Percentiles rank a stretch among this genome's conserved stretches.
Evolutionary conservation across 2,888 invertebrate species (phyloP).

Genomic region (Watsonalla cultraria): DNA sequence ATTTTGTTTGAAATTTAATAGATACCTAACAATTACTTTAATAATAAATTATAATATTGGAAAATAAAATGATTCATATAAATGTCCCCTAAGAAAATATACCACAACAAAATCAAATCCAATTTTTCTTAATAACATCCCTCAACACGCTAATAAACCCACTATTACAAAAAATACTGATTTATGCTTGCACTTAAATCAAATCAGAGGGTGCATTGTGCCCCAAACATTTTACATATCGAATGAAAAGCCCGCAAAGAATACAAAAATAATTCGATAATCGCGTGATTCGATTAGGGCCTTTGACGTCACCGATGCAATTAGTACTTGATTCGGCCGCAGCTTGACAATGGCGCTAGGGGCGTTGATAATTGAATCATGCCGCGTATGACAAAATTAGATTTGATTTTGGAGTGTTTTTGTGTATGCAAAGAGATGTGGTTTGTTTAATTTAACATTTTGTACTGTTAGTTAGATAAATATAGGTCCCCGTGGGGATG

Average conservation of each 20-base stretch:
- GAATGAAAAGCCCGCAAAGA: conserved; percentile 38
- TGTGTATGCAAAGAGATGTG: conserved; percentile 6
- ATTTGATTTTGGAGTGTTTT: conserved; percentile 20
- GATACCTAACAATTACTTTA: too few relatives aligned
- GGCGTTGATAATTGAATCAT: conserved; percentile 38
- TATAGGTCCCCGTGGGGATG: too few relatives aligned
- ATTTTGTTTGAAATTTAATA: too few relatives aligned
- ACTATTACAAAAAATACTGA: neutral
- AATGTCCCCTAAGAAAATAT: neutral
- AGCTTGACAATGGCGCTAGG: conserved; percentile 14
- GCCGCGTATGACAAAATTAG: conserved; percentile 17
- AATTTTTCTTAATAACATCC: neutral
- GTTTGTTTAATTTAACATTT: conserved; percentile 1
- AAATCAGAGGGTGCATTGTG: conserved; percentile 5
- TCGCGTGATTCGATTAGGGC: conserved; percentile 52
- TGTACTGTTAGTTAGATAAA: too few relatives aligned
- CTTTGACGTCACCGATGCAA: conserved; percentile 52
- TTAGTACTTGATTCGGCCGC: conserved; percentile 39
- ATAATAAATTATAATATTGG: too few relatives aligned
- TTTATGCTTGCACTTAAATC: conserved; percentile 1
- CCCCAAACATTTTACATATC: conserved; percentile 9
- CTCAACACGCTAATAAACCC: neutral
- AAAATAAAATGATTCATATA: too few relatives aligned
- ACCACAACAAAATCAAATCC: neutral
- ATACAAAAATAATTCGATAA: conserved; percentile 62